Base-by-base conservation (phyloP, 2,888 invertebrate genomes). In the Oligia fasciuncula region DNA sequence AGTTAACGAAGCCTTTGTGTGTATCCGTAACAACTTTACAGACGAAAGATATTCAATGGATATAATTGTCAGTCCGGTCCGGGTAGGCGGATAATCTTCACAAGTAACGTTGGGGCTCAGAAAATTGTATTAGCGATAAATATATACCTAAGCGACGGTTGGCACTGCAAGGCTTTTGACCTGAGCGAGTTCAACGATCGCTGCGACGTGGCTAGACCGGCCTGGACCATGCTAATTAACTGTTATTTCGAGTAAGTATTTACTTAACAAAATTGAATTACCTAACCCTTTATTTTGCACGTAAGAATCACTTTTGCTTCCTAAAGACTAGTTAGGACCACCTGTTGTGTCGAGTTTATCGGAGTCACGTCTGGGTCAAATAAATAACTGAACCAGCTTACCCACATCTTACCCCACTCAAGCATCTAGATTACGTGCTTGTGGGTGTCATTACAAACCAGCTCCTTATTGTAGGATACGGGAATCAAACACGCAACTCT, bases 161-260 rank as follows among this genome's bases (percentile, higher is more conserved):
- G 83, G 92, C 91, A 90, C 82, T 91, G 89, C 90, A 92, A 91
- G 95, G 96, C 92, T 91, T 91, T 95, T 95, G 95, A 95, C 95
- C 96, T 91, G 92, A 72, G 79, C 79, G 92, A 89, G 95, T 93
- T 95, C 94, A 93, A 91, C 88, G 94, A 80, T 92, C 94, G 90
- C 88, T 75, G 83, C 85, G 84, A 88, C 91, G 86, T 89, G 87
- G 87, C 93, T 93, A 92, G 92, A 89, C 90, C 88, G 90, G 89
- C 86, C 87, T 80, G 81, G 87, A 84, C 87, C 87, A 88, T 89
- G 89, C 89, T 93, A 92, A 94, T 93, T 92, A 93, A 90, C 76
- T 76, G 76, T 85, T 87, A 82, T 84, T 85, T 81, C 65, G 73
- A 88, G 81, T 77, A 77, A 88, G 81, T 77, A 77, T 73, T 83